Percentiles rank a stretch among this genome's conserved stretches.
These are phyloP conservation scores for Lottia gigantea DNA, from an alignment of 2,888 invertebrate species.

Conservation along the genomic window DNA sequence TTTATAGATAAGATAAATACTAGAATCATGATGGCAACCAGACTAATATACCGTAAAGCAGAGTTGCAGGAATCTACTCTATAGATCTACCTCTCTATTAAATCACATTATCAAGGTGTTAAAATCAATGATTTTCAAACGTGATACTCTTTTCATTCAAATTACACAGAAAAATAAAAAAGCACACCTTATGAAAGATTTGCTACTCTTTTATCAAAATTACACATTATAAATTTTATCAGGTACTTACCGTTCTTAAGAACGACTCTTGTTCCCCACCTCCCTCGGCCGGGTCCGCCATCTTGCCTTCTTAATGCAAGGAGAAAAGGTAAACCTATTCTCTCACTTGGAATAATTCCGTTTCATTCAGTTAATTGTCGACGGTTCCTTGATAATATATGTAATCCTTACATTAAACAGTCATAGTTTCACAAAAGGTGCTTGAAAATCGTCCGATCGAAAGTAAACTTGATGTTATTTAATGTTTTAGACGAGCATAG, in stretches of 20 bases:
- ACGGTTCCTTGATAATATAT: not conserved
- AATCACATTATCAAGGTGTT: too few relatives aligned
- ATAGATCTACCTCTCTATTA: too few relatives aligned
- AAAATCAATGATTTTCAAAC: too few relatives aligned
- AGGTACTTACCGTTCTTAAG: constrained; percentile 90
- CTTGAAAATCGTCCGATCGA: constrained; percentile 6
- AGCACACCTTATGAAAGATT: not conserved
- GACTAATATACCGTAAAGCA: too few relatives aligned
- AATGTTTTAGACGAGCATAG: not conserved
- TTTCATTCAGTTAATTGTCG: not conserved
- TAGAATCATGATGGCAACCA: too few relatives aligned
- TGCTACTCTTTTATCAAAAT: not conserved
- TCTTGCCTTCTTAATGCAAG: constrained; percentile 30
- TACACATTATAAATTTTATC: not conserved
- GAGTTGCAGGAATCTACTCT: too few relatives aligned
- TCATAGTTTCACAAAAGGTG: not conserved
- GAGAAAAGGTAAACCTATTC: constrained; percentile 12
- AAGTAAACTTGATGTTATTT: not conserved
- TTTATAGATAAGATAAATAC: too few relatives aligned
- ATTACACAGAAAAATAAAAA: too few relatives aligned
- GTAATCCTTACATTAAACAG: not conserved
- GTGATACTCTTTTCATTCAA: too few relatives aligned
- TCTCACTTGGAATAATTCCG: constrained; percentile 13
- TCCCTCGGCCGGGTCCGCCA: constrained; percentile 68
- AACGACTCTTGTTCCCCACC: constrained; percentile 99